Conservation (phyloP, 1,140 invertebrate genomes). For the Bombus ignitus region DNA sequence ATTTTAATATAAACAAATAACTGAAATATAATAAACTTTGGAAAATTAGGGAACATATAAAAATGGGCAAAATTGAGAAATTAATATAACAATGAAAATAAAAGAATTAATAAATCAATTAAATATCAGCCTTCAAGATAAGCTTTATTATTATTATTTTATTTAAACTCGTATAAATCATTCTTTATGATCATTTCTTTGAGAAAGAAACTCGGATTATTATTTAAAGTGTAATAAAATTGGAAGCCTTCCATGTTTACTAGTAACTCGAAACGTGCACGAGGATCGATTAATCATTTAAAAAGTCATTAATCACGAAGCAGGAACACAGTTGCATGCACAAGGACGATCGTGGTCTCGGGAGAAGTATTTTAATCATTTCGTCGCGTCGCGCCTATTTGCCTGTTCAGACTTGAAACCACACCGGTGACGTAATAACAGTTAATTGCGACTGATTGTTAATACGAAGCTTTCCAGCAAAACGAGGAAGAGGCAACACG, state of each 20-base stretch:
- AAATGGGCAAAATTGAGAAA: not conserved
- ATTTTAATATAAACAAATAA: too few species aligned
- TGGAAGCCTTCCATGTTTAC: not conserved
- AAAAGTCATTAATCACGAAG: not conserved
- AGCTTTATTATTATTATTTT: too few species aligned
- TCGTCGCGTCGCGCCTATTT: not conserved
- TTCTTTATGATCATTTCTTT: too few species aligned
- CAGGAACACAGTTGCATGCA: too few species aligned
- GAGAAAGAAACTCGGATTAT: not conserved
- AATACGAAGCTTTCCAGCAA: slow-evolving; percentile 44
- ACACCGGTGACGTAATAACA: slow-evolving; percentile 32
- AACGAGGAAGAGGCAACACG: slow-evolving; percentile 47
- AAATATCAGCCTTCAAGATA: too few species aligned
- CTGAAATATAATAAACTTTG: too few species aligned
- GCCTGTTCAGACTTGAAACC: not conserved
- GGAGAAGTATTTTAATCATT: not conserved
- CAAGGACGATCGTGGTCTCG: not conserved
- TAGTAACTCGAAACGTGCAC: too few species aligned
- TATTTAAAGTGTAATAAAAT: not conserved
- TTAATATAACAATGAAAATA: not conserved
- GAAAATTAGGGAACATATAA: not conserved
- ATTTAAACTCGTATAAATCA: too few species aligned
- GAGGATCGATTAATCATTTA: not conserved
- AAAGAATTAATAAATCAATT: too few species aligned
- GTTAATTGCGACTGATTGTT: slow-evolving; percentile 42